phyloP scores from a whole-genome alignment of 2,888 invertebrate genomes.

The Caradrina clavipalpis region DNA sequence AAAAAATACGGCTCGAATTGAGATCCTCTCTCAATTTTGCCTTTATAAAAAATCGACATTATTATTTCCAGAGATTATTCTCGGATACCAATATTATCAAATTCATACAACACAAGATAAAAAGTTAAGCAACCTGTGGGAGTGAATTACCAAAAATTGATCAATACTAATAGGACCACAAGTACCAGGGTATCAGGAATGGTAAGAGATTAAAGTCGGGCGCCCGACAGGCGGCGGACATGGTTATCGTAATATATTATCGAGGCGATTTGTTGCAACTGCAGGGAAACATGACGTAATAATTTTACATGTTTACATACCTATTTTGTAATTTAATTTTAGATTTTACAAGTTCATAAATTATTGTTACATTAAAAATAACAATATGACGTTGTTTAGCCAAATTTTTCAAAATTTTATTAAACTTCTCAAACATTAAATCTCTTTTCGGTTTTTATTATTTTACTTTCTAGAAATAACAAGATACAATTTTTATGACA shows the following conservation, averaged over 20 bases:
- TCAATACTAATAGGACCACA: constrained; percentile 55
- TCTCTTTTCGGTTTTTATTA: too few relatives aligned
- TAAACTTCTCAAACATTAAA: too few relatives aligned
- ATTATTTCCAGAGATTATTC: background rate
- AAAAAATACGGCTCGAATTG: too few relatives aligned
- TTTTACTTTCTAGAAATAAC: too few relatives aligned
- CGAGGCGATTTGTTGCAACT: background rate
- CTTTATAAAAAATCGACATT: background rate
- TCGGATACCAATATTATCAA: background rate
- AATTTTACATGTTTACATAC: too few relatives aligned
- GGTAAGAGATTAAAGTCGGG: constrained; percentile 30
- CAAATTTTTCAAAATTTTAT: too few relatives aligned
- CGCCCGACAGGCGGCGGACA: constrained; percentile 9
- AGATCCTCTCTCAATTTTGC: too few relatives aligned
- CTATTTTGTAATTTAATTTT: too few relatives aligned
- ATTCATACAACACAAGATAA: background rate
- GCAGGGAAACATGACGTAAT: background rate
- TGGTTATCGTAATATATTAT: background rate
- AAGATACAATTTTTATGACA: background rate
- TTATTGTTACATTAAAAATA: too few relatives aligned
- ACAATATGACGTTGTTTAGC: too few relatives aligned
- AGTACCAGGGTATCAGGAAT: constrained; percentile 48
- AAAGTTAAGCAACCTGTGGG: constrained; percentile 6
- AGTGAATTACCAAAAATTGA: constrained; percentile 40
- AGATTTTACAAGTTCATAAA: too few relatives aligned